Evolutionary conservation across 2,113 vertebrate species (phyloP).

Genomic region (Pyxicephalus adspersus): DNA sequence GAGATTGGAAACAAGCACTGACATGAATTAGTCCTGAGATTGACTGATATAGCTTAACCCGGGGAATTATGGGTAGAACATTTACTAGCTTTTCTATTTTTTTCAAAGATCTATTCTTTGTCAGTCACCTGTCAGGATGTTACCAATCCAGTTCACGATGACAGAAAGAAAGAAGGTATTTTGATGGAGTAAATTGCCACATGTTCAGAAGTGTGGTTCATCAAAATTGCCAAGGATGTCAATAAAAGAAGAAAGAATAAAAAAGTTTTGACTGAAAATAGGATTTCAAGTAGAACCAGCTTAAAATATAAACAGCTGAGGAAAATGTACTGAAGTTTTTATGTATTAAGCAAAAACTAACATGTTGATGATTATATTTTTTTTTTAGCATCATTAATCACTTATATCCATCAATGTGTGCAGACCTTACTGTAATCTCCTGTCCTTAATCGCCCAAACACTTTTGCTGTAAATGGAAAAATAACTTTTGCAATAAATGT

Average conservation of each 20-base stretch:
- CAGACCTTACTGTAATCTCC: no score
- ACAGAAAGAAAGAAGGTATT: constrained; percentile 73
- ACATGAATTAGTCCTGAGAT: constrained; percentile 95
- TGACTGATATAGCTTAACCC: constrained; percentile 87
- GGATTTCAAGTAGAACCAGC: background rate
- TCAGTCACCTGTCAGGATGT: constrained; percentile 82
- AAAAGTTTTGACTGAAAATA: constrained; percentile 22
- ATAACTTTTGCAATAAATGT: no score
- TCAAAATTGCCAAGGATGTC: constrained; percentile 69
- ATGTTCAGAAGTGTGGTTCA: constrained; percentile 67
- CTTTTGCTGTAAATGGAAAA: no score
- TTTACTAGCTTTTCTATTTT: constrained; percentile 63
- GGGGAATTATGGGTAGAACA: constrained; percentile 78
- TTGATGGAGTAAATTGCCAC: constrained; percentile 83
- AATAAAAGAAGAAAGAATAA: constrained; percentile 7
- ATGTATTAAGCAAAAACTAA: background rate
- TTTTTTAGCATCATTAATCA: background rate
- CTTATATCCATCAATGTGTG: no score
- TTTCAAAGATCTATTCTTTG: constrained; percentile 64
- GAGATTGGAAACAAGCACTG: constrained; percentile 93
- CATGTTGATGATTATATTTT: background rate
- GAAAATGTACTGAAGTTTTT: background rate
- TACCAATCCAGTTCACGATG: constrained; percentile 69
- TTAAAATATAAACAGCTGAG: no score
- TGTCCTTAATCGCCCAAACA: no score